Evolutionary conservation across 2,113 vertebrate genomes (phyloP).

Genomic region (Telmatochromis sp.): DNA sequence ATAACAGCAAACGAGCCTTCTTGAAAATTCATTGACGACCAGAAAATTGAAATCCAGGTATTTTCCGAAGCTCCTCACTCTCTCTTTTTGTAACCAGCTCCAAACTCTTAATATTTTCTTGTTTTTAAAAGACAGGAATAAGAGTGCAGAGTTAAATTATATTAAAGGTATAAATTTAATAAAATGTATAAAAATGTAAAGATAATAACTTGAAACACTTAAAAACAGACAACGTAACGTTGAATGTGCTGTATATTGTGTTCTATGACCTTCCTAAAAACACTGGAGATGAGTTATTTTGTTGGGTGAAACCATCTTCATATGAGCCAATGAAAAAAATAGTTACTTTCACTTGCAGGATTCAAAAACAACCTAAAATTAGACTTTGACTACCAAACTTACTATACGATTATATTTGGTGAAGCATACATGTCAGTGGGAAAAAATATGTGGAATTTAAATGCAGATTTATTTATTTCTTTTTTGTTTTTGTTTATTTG

Average conservation of each 20-base stretch:
- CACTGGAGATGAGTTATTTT: background rate
- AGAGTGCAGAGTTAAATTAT: background rate
- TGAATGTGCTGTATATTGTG: fast-evolving
- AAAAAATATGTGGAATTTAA: background rate
- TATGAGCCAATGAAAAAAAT: fast-evolving
- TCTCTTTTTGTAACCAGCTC: background rate
- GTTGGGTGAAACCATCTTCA: background rate
- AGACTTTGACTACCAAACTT: fast-evolving
- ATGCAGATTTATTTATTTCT: fast-evolving
- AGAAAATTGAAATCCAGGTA: background rate
- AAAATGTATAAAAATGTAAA: background rate
- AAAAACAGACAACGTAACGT: background rate
- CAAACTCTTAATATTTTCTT: background rate
- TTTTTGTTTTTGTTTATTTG: background rate
- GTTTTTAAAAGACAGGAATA: background rate
- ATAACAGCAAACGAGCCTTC: background rate
- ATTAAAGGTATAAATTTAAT: background rate
- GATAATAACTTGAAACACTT: background rate
- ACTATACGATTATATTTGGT: background rate
- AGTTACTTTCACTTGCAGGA: fast-evolving
- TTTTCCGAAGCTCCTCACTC: background rate
- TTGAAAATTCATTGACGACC: fast-evolving
- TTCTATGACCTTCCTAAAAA: fast-evolving
- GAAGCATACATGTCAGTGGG: fast-evolving
- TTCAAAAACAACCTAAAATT: background rate